Evolutionary conservation across 1,140 invertebrate genomes (phyloP).

Genomic region (Lasioglossum albipes): DNA sequence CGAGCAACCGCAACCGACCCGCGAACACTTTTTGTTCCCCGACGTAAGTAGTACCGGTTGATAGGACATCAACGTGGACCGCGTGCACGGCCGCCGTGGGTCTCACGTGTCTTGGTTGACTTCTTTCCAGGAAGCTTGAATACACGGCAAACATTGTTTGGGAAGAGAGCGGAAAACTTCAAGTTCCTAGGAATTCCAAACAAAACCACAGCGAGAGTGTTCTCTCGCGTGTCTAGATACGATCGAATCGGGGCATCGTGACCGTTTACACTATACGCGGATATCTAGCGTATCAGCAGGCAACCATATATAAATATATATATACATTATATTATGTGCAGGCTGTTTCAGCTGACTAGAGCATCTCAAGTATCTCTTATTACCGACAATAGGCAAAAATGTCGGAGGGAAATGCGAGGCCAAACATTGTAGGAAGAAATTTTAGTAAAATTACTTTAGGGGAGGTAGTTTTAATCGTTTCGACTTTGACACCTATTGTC

Average conservation of each 20-base stretch:
- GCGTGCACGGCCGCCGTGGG: not conserved
- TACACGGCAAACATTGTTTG: slow-evolving; percentile 52
- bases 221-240: slow-evolving; percentile 48
- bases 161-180: slow-evolving; percentile 64
- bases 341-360: too few relatives aligned
- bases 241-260: slow-evolving; percentile 59
- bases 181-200: slow-evolving; percentile 75
- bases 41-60: slow-evolving; percentile 64
- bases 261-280: slow-evolving; percentile 73
- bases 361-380: too few relatives aligned
- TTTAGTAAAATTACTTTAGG: too few relatives aligned
- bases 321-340: too few relatives aligned
- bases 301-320: not conserved
- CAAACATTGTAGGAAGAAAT: too few relatives aligned
- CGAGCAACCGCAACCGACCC: slow-evolving; percentile 74
- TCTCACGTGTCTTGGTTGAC: not conserved
- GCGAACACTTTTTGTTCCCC: slow-evolving; percentile 74
- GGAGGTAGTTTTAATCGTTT: too few relatives aligned
- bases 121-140: slow-evolving; percentile 56
- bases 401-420: too few relatives aligned
- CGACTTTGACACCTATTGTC: too few relatives aligned
- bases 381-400: too few relatives aligned
- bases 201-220: slow-evolving; percentile 60
- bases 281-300: slow-evolving; percentile 56
- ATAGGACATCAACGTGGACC: slow-evolving; percentile 1